A percentile compares a stretch with the other conserved stretches of the same genome.
These are phyloP conservation scores for Ammodytes dubius DNA, from an alignment of 2,113 vertebrate species.

Conservation along the genomic window DNA sequence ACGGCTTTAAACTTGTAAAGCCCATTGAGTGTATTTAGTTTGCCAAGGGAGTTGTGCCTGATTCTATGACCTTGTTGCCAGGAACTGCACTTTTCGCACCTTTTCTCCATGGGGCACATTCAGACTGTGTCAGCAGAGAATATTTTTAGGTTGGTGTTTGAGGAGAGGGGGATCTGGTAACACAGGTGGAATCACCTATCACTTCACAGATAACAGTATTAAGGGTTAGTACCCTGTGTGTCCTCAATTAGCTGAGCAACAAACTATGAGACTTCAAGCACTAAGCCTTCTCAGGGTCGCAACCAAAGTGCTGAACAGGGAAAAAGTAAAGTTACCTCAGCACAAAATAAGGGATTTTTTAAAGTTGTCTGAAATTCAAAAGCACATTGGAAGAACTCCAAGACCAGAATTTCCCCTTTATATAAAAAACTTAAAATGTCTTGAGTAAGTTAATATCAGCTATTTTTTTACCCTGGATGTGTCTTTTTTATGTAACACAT, in stretches of 20 bases:
- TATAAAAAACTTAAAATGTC: neutral
- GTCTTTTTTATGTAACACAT: neutral
- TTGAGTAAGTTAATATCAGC: neutral
- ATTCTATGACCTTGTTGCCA: neutral
- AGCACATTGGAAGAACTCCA: neutral
- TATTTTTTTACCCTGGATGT: neutral
- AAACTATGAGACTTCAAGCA: slow-evolving; percentile 35
- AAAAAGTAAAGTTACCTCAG: neutral
- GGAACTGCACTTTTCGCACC: neutral
- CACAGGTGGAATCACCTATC: neutral
- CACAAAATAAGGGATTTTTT: neutral
- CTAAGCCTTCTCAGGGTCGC: slow-evolving; percentile 6
- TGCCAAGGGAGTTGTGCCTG: neutral
- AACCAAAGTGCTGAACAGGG: neutral
- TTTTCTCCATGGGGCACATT: neutral
- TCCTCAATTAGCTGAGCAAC: slow-evolving; percentile 20
- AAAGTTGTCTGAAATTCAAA: slow-evolving; percentile 3
- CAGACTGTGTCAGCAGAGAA: neutral
- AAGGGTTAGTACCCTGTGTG: neutral
- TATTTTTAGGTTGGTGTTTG: neutral
- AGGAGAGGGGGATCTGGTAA: slow-evolving; percentile 10
- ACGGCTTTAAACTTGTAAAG: neutral
- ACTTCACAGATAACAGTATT: neutral
- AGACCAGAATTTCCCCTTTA: neutral
- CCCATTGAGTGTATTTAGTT: neutral